Conservation (phyloP, 2,113 vertebrate genomes). For the Microcebus lehilahytsara region DNA sequence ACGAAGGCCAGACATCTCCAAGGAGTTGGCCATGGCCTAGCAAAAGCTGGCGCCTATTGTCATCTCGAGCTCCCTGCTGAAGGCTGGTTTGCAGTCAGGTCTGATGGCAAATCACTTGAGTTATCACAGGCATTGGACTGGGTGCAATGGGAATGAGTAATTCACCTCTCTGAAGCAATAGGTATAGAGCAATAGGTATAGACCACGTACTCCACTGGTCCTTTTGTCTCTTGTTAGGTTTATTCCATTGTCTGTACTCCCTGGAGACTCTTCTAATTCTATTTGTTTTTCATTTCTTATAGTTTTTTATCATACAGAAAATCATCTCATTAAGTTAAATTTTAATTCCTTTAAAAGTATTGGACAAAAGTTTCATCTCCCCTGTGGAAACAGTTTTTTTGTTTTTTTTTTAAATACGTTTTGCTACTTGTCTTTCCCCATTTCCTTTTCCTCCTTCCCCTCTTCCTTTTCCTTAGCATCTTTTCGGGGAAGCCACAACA, state of each 20-base stretch:
- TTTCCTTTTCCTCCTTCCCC: background rate
- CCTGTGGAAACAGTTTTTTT: background rate
- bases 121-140: background rate
- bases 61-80: background rate
- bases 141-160: background rate
- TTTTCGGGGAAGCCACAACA: too few relatives aligned
- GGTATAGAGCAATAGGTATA: background rate
- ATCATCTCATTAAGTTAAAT: background rate
- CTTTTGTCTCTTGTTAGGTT: background rate
- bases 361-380: background rate
- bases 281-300: rapidly evolving
- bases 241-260: background rate
- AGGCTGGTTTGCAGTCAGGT: background rate
- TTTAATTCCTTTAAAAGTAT: background rate
- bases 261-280: background rate
- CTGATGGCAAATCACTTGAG: background rate
- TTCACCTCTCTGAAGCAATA: background rate
- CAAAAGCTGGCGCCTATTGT: background rate
- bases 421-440: background rate
- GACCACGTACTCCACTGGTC: background rate
- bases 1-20: background rate
- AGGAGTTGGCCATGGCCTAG: background rate
- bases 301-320: background rate
- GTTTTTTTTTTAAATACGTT: background rate
- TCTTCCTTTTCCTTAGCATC: background rate